A percentile compares a stretch with the other conserved stretches of the same genome.
phyloP scores from a whole-genome alignment of 2,113 vertebrate genomes.

The Agapornis roseicollis region DNA sequence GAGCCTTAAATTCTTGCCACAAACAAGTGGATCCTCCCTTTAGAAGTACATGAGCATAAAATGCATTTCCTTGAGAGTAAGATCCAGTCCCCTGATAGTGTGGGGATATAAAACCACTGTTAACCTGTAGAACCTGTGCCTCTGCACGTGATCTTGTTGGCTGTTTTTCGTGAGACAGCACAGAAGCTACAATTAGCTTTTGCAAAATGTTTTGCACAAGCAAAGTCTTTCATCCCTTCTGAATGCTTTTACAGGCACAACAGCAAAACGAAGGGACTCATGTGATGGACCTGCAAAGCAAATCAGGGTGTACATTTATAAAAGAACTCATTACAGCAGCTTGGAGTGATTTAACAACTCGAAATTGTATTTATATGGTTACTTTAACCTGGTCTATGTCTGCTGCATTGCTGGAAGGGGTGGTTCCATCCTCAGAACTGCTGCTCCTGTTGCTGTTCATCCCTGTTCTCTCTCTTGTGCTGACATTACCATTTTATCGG shows the following conservation, averaged over 20 bases:
- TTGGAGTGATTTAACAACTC: not conserved
- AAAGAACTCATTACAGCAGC: not conserved
- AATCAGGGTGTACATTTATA: not conserved
- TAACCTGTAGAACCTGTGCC: slow-evolving; percentile 22
- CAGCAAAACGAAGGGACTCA: fast-evolving
- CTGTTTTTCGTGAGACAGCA: not conserved
- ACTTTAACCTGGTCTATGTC: not conserved
- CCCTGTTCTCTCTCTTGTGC: not conserved
- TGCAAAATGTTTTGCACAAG: not conserved
- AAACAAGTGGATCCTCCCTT: not conserved
- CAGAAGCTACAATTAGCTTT: slow-evolving; percentile 4
- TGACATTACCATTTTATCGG: not conserved
- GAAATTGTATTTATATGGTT: not conserved
- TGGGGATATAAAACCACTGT: not conserved
- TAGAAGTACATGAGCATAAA: not conserved
- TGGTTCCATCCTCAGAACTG: not conserved
- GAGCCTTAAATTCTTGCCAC: not conserved
- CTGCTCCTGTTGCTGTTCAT: not conserved
- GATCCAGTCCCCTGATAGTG: not conserved
- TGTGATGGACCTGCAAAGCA: not conserved
- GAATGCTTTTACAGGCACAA: not conserved
- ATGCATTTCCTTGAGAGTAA: slow-evolving; percentile 4
- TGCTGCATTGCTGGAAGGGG: not conserved
- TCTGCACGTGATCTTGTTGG: not conserved
- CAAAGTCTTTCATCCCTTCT: not conserved